Conservation (phyloP, 1,140 invertebrate genomes). For the Aphidius gifuensis region DNA sequence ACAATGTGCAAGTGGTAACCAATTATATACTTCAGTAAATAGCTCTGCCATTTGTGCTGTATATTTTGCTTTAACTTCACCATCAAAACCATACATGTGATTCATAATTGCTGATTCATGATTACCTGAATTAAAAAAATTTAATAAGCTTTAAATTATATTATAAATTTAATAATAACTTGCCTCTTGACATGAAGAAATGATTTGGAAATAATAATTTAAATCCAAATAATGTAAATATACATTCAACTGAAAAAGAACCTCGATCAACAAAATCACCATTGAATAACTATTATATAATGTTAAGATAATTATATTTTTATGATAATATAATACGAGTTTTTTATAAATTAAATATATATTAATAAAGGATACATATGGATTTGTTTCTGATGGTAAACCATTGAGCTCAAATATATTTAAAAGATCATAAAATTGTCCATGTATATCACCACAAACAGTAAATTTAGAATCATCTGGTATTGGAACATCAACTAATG, state of each 20-base stretch:
- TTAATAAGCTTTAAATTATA: background rate
- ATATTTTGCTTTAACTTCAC: slow-evolving; percentile 96
- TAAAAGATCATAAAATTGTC: slow-evolving; percentile 97
- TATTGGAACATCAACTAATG: slow-evolving; percentile 87
- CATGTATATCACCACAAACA: slow-evolving; percentile 99
- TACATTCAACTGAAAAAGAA: slow-evolving; percentile 98
- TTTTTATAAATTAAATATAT: slow-evolving; percentile 12
- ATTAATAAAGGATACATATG: slow-evolving; percentile 74
- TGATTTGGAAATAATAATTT: slow-evolving; percentile 96
- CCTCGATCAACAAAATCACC: slow-evolving; percentile 99
- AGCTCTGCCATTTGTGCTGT: slow-evolving; percentile 90
- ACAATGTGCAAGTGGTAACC: slow-evolving; percentile 93
- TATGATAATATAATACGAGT: background rate
- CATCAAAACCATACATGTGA: slow-evolving; percentile 98
- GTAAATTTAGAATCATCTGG: slow-evolving; percentile 92
- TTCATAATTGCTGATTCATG: slow-evolving; percentile 99
- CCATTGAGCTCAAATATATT: slow-evolving; percentile 98
- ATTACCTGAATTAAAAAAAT: slow-evolving; percentile 70
- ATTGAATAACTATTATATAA: slow-evolving; percentile 76
- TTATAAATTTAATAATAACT: slow-evolving; percentile 36
- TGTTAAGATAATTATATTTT: slow-evolving; percentile 36
- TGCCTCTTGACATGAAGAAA: slow-evolving; percentile 97
- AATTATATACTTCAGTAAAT: slow-evolving; percentile 98
- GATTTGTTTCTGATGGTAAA: slow-evolving; percentile 89
- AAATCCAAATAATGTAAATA: slow-evolving; percentile 95